Conservation (phyloP, 2,888 invertebrate species). For the Melanotus villosus region DNA sequence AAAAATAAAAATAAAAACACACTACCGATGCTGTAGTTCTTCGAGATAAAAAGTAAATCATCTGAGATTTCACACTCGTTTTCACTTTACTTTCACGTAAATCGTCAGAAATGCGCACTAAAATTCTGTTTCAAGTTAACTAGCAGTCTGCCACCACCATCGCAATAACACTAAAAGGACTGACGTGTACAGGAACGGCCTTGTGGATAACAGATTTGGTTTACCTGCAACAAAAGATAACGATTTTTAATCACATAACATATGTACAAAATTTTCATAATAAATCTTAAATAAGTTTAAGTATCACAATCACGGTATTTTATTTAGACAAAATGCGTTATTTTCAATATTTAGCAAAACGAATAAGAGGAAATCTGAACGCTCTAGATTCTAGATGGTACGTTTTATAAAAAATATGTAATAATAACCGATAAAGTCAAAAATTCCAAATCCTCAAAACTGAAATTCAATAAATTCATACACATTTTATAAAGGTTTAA, state of each 20-base stretch:
- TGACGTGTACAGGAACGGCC: conserved; percentile 28
- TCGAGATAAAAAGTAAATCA: conserved; percentile 26
- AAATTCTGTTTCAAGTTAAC: conserved; percentile 47
- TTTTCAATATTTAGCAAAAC: too few relatives aligned
- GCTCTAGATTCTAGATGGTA: too few relatives aligned
- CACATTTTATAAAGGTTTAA: too few relatives aligned
- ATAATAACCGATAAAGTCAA: too few relatives aligned
- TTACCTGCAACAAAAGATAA: conserved; percentile 37
- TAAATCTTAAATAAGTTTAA: too few relatives aligned
- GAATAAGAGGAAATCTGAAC: too few relatives aligned
- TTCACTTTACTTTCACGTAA: conserved; percentile 45
- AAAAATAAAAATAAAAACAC: conserved; percentile 36
- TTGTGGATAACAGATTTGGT: conserved; percentile 25
- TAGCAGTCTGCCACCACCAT: conserved; percentile 32
- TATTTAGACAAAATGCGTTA: too few relatives aligned
- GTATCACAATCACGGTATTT: too few relatives aligned
- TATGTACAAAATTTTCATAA: too few relatives aligned
- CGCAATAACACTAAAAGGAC: conserved; percentile 32
- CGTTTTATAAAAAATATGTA: too few relatives aligned
- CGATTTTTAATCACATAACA: background rate
- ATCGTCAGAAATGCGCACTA: conserved; percentile 48
- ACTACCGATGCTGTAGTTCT: conserved; percentile 18
- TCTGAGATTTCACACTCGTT: conserved; percentile 42
- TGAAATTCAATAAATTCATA: too few relatives aligned
- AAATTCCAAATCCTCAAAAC: too few relatives aligned